Conservation (phyloP, 1,140 invertebrate species). For the Zophobas atratus region DNA sequence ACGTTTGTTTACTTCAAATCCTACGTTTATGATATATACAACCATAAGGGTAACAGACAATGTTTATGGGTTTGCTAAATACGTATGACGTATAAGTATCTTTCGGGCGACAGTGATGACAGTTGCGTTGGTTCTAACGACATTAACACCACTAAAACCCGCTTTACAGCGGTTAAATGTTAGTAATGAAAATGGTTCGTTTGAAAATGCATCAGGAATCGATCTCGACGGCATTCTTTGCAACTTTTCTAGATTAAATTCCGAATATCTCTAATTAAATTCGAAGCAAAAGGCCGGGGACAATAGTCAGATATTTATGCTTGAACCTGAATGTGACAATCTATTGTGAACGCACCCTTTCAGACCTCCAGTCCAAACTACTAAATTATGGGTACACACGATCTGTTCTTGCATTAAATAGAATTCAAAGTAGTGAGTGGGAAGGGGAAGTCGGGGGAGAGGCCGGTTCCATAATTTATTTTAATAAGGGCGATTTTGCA, state of each 20-base stretch:
- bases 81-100: too few species aligned
- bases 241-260: slow-evolving; percentile 46
- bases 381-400: slow-evolving; percentile 42
- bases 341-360: slow-evolving; percentile 53
- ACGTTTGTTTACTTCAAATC: too few species aligned
- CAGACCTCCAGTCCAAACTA: slow-evolving; percentile 24
- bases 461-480: slow-evolving; percentile 25
- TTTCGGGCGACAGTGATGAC: too few species aligned
- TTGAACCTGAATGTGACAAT: slow-evolving; percentile 55
- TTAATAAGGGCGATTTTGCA: slow-evolving; percentile 12
- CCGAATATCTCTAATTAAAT: slow-evolving; percentile 56
- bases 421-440: slow-evolving; percentile 32
- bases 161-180: too few species aligned
- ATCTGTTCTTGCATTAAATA: slow-evolving; percentile 36
- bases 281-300: slow-evolving; percentile 43
- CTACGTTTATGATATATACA: too few species aligned
- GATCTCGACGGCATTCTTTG: not conserved
- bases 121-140: too few species aligned
- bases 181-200: not conserved
- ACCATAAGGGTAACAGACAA: too few species aligned
- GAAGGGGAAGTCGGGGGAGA: not conserved
- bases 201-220: not conserved
- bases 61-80: too few species aligned
- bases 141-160: too few species aligned
- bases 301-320: slow-evolving; percentile 56